Percentiles rank a stretch among this genome's conserved stretches.
Conservation (phyloP, 2,797 vertebrate species). For the Ispidina picta region DNA sequence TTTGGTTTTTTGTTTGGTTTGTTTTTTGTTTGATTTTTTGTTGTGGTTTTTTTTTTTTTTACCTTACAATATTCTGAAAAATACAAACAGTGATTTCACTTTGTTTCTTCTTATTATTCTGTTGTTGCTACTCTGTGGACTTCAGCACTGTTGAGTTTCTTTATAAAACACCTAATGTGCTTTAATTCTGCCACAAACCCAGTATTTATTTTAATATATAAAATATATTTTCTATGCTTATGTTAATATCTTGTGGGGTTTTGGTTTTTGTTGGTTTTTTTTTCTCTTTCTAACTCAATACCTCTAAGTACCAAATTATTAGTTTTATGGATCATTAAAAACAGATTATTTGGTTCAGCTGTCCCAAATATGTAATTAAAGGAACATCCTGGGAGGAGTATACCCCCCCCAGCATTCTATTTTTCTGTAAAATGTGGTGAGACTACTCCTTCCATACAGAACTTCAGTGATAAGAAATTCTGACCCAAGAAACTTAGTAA, state of each 20-base stretch:
- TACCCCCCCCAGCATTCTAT: background rate
- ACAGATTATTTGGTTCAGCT: background rate
- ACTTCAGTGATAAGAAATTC: background rate
- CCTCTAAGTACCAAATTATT: background rate
- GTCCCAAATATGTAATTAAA: background rate
- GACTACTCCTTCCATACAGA: background rate
- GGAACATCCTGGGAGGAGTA: background rate
- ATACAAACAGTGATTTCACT: background rate
- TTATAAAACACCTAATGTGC: background rate
- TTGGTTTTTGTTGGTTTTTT: background rate
- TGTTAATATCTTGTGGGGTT: background rate
- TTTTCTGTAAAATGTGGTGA: background rate
- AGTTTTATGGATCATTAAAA: background rate
- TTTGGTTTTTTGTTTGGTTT: too few species aligned
- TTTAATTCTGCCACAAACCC: background rate
- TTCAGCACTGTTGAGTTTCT: background rate
- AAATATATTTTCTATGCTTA: background rate
- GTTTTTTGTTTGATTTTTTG: too few species aligned
- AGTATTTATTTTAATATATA: background rate
- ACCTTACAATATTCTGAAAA: too few species aligned
- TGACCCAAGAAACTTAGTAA: background rate
- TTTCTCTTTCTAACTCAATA: background rate
- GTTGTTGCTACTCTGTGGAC: background rate
- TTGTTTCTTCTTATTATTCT: background rate
- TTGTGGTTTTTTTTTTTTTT: too few species aligned